These are phyloP conservation scores for Mormyrus proboscirostris DNA, from an alignment of 2,797 vertebrate genomes.

Conservation along the genomic window DNA sequence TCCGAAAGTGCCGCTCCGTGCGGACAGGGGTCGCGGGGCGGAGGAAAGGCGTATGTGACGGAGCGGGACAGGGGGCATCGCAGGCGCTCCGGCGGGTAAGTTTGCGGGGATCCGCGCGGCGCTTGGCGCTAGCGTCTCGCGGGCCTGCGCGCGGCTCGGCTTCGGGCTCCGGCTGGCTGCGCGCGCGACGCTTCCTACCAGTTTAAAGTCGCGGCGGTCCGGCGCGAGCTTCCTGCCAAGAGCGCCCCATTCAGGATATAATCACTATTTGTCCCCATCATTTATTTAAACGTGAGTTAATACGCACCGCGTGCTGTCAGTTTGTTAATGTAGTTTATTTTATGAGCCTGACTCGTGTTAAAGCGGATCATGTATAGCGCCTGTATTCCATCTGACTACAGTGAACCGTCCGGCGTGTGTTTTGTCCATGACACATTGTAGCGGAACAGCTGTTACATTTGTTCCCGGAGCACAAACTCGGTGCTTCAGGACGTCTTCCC, in stretches of 20 bases:
- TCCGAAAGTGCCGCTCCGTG: slow-evolving; percentile 30
- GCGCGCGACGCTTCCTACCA: neutral
- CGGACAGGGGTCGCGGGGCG: neutral
- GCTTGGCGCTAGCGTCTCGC: too few relatives aligned
- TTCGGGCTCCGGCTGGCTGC: neutral
- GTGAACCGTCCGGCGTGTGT: neutral
- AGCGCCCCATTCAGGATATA: neutral
- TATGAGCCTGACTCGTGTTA: neutral
- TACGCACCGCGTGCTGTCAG: neutral
- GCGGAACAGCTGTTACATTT: neutral
- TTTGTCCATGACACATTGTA: neutral
- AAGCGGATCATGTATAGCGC: neutral
- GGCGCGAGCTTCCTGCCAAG: neutral
- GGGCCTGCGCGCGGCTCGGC: neutral
- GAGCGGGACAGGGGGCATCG: slow-evolving; percentile 24
- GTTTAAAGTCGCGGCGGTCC: neutral
- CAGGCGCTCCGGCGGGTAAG: slow-evolving; percentile 47
- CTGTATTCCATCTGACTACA: neutral
- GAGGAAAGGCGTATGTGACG: slow-evolving; percentile 30
- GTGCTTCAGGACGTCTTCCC: slow-evolving; percentile 34
- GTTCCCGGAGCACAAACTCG: slow-evolving; percentile 4
- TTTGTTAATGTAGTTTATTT: neutral
- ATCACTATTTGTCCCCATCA: neutral
- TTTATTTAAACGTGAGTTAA: neutral
- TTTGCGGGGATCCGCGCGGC: neutral